Conservation (phyloP, 2,113 vertebrate genomes). For the Felis catus region DNA sequence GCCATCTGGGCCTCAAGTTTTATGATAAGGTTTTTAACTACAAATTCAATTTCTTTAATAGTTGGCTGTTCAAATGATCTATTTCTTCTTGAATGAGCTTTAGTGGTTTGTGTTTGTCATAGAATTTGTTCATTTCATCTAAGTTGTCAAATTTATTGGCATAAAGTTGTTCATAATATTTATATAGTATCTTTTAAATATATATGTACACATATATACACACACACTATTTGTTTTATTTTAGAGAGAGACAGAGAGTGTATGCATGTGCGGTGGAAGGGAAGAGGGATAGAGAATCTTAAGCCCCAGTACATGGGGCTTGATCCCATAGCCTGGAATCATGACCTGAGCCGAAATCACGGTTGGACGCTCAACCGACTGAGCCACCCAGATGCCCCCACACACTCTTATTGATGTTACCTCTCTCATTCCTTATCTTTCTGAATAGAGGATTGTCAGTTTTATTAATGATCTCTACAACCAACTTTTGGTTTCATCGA, state of each 20-base stretch:
- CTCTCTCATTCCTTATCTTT: neutral
- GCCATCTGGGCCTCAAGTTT: neutral
- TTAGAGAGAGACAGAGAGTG: too few relatives aligned
- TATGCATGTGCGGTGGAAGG: too few relatives aligned
- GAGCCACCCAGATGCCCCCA: too few relatives aligned
- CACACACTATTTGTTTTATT: neutral
- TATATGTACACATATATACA: neutral
- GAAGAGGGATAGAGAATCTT: too few relatives aligned
- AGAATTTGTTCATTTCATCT: neutral
- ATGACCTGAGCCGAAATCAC: too few relatives aligned
- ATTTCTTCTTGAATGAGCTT: neutral
- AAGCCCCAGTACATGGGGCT: too few relatives aligned
- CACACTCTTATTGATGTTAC: neutral
- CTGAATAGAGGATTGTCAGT: neutral
- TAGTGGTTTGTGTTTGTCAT: neutral
- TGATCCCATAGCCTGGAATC: too few relatives aligned
- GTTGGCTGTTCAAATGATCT: neutral
- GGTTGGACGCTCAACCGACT: too few relatives aligned
- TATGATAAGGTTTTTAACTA: neutral
- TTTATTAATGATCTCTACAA: neutral
- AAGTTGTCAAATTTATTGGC: neutral
- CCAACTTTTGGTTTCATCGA: neutral
- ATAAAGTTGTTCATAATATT: neutral
- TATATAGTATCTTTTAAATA: neutral
- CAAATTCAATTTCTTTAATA: constrained; percentile 9